phyloP scores from a whole-genome alignment of 2,888 invertebrate species.

The Folsomia manolachei region DNA sequence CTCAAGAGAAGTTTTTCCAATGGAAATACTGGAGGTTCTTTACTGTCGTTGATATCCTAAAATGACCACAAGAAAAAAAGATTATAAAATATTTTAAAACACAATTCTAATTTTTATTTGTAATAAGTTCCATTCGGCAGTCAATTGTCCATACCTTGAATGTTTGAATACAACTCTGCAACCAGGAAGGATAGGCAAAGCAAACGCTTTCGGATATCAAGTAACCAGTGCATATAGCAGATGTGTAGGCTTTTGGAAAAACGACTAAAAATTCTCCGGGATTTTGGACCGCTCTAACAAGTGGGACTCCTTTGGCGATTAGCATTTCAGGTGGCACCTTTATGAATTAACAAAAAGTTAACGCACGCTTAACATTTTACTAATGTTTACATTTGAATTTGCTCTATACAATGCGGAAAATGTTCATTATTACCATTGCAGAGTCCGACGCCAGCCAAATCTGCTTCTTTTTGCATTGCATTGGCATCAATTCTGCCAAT shows the following conservation, averaged over 20 bases:
- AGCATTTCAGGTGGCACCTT: constrained; percentile 73
- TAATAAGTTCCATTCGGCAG: too few relatives aligned
- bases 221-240: constrained; percentile 83
- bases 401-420: too few relatives aligned
- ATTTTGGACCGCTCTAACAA: constrained; percentile 76
- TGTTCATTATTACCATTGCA: too few relatives aligned
- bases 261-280: constrained; percentile 87
- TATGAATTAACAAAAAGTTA: too few relatives aligned
- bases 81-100: not conserved
- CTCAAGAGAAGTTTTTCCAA: constrained; percentile 75
- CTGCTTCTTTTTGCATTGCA: constrained; percentile 74
- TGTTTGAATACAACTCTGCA: constrained; percentile 67
- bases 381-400: too few relatives aligned
- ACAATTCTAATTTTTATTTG: not conserved
- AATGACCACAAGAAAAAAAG: constrained; percentile 35
- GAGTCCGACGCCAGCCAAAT: constrained; percentile 90
- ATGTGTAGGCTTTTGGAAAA: constrained; percentile 84
- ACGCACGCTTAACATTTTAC: too few relatives aligned
- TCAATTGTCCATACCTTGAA: constrained; percentile 69
- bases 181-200: constrained; percentile 79
- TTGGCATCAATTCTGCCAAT: constrained; percentile 72
- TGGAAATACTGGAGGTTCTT: constrained; percentile 87
- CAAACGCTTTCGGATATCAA: constrained; percentile 89
- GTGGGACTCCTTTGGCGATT: constrained; percentile 70
- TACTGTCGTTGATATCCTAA: constrained; percentile 75